Evolutionary conservation across 1,140 invertebrate genomes (phyloP).

Genomic region (Subanguina moxae): DNA sequence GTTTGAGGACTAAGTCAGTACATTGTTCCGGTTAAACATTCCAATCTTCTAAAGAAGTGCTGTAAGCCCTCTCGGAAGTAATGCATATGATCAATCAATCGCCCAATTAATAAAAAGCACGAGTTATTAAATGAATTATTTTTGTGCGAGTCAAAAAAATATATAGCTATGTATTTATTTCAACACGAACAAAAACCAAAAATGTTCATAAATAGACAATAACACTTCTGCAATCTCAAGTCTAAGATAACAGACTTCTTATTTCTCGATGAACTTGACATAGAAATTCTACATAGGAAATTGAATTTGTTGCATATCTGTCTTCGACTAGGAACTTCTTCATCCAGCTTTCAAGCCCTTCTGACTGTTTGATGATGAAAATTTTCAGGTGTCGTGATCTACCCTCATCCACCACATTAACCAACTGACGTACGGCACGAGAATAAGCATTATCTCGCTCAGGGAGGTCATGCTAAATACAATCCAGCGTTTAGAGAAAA

Average conservation of each 20-base stretch:
- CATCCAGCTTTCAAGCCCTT: constrained; percentile 89
- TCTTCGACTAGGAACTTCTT: constrained; percentile 92
- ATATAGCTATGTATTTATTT: no score
- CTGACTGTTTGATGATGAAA: constrained; percentile 82
- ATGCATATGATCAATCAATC: no score
- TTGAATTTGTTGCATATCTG: constrained; percentile 70
- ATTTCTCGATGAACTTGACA: constrained; percentile 99
- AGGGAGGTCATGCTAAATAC: constrained; percentile 67
- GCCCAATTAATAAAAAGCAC: no score
- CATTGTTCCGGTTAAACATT: no score
- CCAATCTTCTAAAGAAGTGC: no score
- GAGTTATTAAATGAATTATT: no score
- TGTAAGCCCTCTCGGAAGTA: no score
- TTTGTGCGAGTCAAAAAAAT: no score
- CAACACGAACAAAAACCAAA: no score
- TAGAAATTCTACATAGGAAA: constrained; percentile 94
- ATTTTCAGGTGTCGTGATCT: constrained; percentile 66
- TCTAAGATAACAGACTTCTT: constrained; percentile 63
- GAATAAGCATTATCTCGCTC: constrained; percentile 76
- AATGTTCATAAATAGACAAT: no score
- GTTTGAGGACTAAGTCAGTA: no score
- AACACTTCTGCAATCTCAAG: no score
- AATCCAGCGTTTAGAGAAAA: constrained; percentile 11
- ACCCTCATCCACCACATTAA: constrained; percentile 67
- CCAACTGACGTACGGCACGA: constrained; percentile 69